Evolutionary conservation across 2,113 vertebrate genomes (phyloP).

Genomic region (Arenaria interpres): DNA sequence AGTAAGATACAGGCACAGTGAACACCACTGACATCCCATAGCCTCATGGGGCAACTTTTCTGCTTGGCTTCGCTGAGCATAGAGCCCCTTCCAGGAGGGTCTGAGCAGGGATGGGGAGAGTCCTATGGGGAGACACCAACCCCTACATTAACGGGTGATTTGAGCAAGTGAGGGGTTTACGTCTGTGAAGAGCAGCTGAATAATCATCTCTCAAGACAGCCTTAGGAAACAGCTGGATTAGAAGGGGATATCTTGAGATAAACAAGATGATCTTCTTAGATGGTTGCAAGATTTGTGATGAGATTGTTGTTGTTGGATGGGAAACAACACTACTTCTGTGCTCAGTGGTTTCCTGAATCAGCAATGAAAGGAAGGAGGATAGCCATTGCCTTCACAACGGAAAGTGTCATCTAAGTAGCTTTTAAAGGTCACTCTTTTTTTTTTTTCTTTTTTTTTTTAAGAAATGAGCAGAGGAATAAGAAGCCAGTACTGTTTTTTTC

Average conservation of each 20-base stretch:
- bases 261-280: neutral
- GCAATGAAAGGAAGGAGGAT: neutral
- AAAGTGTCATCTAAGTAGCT: neutral
- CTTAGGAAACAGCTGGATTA: neutral
- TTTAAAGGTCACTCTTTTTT: neutral
- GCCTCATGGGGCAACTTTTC: neutral
- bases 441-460: neutral
- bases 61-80: neutral
- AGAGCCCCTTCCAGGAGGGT: neutral
- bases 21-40: neutral
- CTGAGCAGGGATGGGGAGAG: neutral
- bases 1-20: neutral
- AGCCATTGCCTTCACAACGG: neutral
- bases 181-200: neutral
- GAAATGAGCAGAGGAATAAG: neutral
- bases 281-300: neutral
- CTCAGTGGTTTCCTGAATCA: neutral
- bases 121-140: neutral
- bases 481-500: neutral
- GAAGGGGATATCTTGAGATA: neutral
- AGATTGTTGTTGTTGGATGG: neutral
- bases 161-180: neutral
- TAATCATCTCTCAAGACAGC: neutral
- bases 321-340: neutral
- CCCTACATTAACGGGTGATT: accelerated